Evolutionary conservation across 2,113 vertebrate species (phyloP).

Genomic region (Aegypius monachus): DNA sequence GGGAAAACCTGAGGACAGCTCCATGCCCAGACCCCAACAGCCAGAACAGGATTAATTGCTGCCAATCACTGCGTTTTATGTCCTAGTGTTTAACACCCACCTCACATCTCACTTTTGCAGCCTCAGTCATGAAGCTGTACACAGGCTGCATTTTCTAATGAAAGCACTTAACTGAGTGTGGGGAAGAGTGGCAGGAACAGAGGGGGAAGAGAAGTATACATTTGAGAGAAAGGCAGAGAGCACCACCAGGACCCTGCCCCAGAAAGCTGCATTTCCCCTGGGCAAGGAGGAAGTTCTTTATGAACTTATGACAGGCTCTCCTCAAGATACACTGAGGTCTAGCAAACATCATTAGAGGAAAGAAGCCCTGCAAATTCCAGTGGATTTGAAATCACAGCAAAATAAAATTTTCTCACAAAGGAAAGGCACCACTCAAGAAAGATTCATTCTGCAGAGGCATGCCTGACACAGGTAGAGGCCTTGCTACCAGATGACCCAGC

Average conservation of each 20-base stretch:
- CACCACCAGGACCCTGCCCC: background rate
- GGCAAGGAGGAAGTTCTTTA: background rate
- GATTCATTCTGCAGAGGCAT: background rate
- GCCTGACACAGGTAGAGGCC: background rate
- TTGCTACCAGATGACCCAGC: background rate
- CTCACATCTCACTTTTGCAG: background rate
- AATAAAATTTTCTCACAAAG: background rate
- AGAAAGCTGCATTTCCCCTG: background rate
- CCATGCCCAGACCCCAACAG: accelerated
- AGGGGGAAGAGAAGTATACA: background rate
- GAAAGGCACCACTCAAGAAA: background rate
- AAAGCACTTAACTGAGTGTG: background rate
- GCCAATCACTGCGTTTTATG: background rate
- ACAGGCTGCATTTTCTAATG: background rate
- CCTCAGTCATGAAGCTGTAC: background rate
- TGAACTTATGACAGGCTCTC: background rate
- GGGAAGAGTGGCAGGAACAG: background rate
- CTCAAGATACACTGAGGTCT: background rate
- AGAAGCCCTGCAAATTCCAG: background rate
- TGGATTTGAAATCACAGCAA: background rate
- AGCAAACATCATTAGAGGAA: background rate
- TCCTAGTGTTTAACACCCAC: background rate
- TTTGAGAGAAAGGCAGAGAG: background rate
- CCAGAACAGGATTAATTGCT: background rate
- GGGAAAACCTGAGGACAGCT: background rate